Evolutionary conservation across 2,888 invertebrate genomes (phyloP).

Genomic region (Luperina testacea): DNA sequence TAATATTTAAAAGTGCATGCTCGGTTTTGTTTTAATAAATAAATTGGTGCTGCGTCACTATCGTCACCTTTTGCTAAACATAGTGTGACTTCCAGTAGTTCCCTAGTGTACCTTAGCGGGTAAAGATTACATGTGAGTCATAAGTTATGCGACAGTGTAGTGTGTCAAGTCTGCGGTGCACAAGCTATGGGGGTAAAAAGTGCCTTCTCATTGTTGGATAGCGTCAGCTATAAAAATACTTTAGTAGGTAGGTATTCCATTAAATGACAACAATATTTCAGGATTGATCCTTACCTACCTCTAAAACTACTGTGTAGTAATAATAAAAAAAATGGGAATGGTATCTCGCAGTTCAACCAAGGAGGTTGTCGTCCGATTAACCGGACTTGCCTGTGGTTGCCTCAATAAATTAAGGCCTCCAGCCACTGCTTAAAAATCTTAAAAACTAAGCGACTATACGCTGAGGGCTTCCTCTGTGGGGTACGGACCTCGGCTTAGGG

Average conservation of each 20-base stretch:
- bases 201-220: background rate
- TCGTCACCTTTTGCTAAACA: slow-evolving; percentile 11
- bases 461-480: no score
- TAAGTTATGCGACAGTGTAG: slow-evolving; percentile 20
- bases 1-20: background rate
- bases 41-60: background rate
- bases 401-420: no score
- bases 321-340: no score
- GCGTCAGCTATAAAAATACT: background rate
- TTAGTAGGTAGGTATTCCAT: background rate
- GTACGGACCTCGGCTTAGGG: no score
- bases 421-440: no score
- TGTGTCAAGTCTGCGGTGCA: background rate
- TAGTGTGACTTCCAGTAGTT: slow-evolving; percentile 7
- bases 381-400: no score
- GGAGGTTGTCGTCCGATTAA: no score
- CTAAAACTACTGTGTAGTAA: background rate
- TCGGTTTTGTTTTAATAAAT: background rate
- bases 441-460: no score
- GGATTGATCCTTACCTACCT: background rate
- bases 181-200: background rate
- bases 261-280: background rate
- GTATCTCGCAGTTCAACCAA: no score
- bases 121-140: slow-evolving; percentile 17
- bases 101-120: slow-evolving; percentile 1